Percentiles rank a stretch among this genome's conserved stretches.
Evolutionary conservation across 1,140 invertebrate genomes (phyloP).

Genomic region (Onthophagus taurus): DNA sequence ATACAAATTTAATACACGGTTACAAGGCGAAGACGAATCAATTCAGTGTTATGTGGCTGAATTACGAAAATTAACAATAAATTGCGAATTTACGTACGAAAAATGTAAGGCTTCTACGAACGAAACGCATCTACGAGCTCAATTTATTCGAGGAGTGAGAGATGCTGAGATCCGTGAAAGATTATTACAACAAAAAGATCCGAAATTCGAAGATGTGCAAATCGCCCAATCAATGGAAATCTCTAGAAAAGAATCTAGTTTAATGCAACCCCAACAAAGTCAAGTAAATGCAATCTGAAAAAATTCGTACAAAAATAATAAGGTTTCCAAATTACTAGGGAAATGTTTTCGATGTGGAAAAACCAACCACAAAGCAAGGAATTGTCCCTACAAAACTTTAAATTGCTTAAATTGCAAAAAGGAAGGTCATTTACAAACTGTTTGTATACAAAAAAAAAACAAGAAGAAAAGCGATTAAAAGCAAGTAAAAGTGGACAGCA

Average conservation of each 20-base stretch:
- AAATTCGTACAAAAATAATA: not conserved
- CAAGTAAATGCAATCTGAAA: constrained; percentile 1
- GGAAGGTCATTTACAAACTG: constrained; percentile 9
- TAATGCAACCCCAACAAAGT: constrained; percentile 6
- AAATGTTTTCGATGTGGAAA: constrained; percentile 11
- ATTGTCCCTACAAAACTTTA: constrained; percentile 10
- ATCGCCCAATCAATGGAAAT: constrained; percentile 11
- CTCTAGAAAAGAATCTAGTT: constrained; percentile 9
- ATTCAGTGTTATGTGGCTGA: constrained; percentile 22
- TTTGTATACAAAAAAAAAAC: not conserved
- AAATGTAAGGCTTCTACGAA: constrained; percentile 17
- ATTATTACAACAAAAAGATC: constrained; percentile 17
- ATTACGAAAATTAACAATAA: constrained; percentile 17
- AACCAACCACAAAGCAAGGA: constrained; percentile 8
- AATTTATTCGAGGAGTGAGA: constrained; percentile 28
- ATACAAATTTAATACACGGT: constrained; percentile 26
- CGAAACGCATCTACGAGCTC: constrained; percentile 25
- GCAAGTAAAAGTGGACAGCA: not conserved
- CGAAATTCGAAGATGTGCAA: constrained; percentile 13
- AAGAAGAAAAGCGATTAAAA: constrained; percentile 4
- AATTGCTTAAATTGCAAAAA: constrained; percentile 5
- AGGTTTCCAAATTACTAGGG: not conserved
- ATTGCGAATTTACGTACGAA: constrained; percentile 14
- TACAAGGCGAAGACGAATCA: constrained; percentile 22
- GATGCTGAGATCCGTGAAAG: constrained; percentile 23